Conservation (phyloP, 2,888 invertebrate species). For the Campopleginae sp. region DNA sequence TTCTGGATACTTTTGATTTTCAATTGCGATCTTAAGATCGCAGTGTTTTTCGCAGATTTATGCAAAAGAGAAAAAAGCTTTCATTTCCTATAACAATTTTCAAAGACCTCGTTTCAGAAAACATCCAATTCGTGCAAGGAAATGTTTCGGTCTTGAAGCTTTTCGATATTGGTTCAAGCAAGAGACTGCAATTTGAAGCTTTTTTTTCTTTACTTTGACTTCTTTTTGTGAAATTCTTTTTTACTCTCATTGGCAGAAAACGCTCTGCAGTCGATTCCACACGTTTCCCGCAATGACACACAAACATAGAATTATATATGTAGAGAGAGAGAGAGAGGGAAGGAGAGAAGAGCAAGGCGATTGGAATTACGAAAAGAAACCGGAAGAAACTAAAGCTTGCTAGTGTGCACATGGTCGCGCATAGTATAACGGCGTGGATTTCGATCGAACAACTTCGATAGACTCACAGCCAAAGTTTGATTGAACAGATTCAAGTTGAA, state of each 20-base stretch:
- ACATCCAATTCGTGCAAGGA: background rate
- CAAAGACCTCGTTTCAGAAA: background rate
- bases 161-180: background rate
- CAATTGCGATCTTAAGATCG: background rate
- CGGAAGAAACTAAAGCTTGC: conserved; percentile 12
- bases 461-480: background rate
- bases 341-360: background rate
- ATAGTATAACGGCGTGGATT: background rate
- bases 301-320: background rate
- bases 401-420: background rate
- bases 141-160: background rate
- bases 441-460: conserved; percentile 17
- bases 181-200: background rate
- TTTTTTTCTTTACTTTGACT: background rate
- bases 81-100: background rate
- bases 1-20: background rate
- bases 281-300: background rate
- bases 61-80: background rate
- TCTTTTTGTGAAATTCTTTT: background rate
- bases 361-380: background rate
- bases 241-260: background rate
- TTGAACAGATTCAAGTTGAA: conserved; percentile 7
- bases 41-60: background rate
- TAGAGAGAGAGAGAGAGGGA: background rate
- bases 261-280: conserved; percentile 16